Percentiles rank a stretch among this genome's conserved stretches.
These are phyloP conservation scores for Tupaia tana DNA, from an alignment of 2,113 vertebrate genomes.

Conservation along the genomic window DNA sequence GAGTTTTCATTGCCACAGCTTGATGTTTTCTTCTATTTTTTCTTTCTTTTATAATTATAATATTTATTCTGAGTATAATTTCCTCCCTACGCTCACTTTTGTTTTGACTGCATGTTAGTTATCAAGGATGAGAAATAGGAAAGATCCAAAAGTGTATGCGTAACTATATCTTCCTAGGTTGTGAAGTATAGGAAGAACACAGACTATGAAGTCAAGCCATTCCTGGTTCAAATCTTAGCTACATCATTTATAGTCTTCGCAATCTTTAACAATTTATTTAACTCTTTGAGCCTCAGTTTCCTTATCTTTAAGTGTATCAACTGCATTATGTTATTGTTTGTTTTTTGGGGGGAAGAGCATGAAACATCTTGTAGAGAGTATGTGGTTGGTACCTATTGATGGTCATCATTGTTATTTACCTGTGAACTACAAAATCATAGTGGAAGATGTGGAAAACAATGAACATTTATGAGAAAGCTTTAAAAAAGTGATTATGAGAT, in stretches of 20 bases:
- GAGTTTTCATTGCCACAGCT: constrained; percentile 54
- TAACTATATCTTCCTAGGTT: background rate
- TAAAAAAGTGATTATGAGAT: background rate
- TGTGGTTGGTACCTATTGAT: background rate
- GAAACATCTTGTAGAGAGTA: background rate
- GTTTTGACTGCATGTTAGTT: constrained; percentile 52
- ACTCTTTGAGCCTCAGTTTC: background rate
- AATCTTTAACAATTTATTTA: background rate
- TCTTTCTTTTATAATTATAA: constrained; percentile 45
- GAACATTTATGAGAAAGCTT: background rate
- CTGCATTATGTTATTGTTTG: background rate
- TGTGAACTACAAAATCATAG: background rate
- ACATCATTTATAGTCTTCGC: background rate
- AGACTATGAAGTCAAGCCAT: background rate
- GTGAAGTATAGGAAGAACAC: background rate
- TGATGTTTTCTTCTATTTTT: constrained; percentile 49
- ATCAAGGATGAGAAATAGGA: constrained; percentile 15
- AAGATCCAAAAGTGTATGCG: background rate
- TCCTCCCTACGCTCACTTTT: background rate
- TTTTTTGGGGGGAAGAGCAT: background rate
- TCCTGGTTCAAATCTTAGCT: background rate
- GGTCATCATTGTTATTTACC: background rate
- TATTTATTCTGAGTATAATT: constrained; percentile 57
- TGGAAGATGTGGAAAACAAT: background rate
- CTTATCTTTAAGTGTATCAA: background rate